Percentiles rank a stretch among this genome's conserved stretches.
phyloP scores from a whole-genome alignment of 2,888 invertebrate species.

The Lithophane socia region DNA sequence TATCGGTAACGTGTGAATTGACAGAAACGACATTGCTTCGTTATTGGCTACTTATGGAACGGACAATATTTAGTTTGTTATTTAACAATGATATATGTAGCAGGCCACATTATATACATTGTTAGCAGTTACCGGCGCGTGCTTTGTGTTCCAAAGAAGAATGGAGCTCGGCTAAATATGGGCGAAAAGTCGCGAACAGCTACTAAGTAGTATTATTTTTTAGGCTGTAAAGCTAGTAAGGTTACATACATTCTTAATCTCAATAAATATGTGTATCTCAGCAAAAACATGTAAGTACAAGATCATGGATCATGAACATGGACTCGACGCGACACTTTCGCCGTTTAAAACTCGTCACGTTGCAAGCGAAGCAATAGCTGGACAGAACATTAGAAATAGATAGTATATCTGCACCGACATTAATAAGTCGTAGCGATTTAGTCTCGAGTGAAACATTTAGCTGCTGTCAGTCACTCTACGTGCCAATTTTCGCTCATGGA shows the following conservation, averaged over 20 bases:
- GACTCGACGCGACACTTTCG: constrained; percentile 34
- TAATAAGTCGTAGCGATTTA: constrained; percentile 12
- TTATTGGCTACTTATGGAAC: constrained; percentile 41
- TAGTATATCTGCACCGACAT: constrained; percentile 3
- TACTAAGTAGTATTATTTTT: not conserved
- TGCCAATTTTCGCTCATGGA: constrained; percentile 17
- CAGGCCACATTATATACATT: constrained; percentile 31
- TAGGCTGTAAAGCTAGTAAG: not conserved
- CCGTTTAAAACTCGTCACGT: constrained; percentile 21
- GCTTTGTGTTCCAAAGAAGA: constrained; percentile 47
- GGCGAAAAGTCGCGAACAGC: constrained; percentile 17
- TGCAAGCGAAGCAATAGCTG: constrained; percentile 13
- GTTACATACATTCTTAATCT: not conserved
- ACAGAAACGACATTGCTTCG: constrained; percentile 61
- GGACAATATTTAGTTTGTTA: constrained; percentile 42
- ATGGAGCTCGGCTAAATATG: constrained; percentile 31
- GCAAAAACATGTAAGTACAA: not conserved
- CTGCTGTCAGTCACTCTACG: not conserved
- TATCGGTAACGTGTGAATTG: constrained; percentile 68
- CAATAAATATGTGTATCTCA: not conserved
- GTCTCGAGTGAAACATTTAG: constrained; percentile 15
- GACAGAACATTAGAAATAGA: constrained; percentile 33
- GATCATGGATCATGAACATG: too few relatives aligned
- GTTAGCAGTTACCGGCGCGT: constrained; percentile 41
- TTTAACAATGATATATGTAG: constrained; percentile 53